These are phyloP conservation scores for Papilio polyxenes DNA, from an alignment of 1,140 invertebrate genomes.

Conservation along the genomic window DNA sequence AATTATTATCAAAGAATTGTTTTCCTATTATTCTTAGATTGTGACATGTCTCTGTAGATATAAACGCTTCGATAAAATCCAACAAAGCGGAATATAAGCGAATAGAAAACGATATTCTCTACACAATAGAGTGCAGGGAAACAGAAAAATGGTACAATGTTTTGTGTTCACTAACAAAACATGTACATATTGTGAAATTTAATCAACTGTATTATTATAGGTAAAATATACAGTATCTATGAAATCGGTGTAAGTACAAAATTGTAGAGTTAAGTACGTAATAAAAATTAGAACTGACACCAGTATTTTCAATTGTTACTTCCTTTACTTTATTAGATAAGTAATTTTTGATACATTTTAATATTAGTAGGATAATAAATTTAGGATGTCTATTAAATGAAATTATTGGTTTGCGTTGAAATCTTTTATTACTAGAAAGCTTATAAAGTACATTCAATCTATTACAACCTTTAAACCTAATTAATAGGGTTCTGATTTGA, in stretches of 20 bases:
- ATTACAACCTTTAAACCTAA: neutral
- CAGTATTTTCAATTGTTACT: too few relatives aligned
- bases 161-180: neutral
- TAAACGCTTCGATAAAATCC: constrained; percentile 9
- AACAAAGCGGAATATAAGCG: constrained; percentile 9
- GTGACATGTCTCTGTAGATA: constrained; percentile 7
- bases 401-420: neutral
- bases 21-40: constrained; percentile 8
- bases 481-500: constrained; percentile 42
- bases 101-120: neutral
- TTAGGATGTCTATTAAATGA: neutral
- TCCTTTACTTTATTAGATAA: too few relatives aligned
- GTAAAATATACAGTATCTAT: neutral
- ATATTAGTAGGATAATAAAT: too few relatives aligned
- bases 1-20: neutral
- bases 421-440: neutral
- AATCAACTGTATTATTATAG: neutral
- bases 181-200: neutral
- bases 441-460: neutral
- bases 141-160: constrained; percentile 10
- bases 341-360: too few relatives aligned
- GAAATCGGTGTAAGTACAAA: too few relatives aligned
- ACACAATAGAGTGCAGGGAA: neutral
- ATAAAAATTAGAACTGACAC: too few relatives aligned
- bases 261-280: too few relatives aligned